Conservation (phyloP, 2,888 invertebrate genomes). For the Cerceris ruficornis region DNA sequence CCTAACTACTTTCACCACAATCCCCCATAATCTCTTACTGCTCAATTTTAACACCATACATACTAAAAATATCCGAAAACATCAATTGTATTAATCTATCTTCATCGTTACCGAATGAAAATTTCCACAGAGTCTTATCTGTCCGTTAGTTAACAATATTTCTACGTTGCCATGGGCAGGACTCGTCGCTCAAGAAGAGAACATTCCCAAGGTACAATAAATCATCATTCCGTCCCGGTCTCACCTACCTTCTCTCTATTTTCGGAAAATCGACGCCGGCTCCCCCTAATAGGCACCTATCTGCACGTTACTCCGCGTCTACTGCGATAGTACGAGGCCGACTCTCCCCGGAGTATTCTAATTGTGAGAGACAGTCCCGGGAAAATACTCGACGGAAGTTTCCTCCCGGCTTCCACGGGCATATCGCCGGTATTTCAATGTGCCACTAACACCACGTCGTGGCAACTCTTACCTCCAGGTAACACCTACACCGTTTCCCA, state of each 20-base stretch:
- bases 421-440: conserved; percentile 75
- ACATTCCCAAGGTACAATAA: conserved; percentile 51
- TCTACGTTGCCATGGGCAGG: conserved; percentile 5
- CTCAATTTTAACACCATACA: too few relatives aligned
- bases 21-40: too few relatives aligned
- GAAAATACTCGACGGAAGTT: conserved; percentile 79
- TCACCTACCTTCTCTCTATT: conserved; percentile 45
- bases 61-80: too few relatives aligned
- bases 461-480: conserved; percentile 64
- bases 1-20: too few relatives aligned
- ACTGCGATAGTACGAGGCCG: conserved; percentile 64
- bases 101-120: neutral
- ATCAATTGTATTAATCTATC: neutral
- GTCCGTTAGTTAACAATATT: conserved; percentile 15
- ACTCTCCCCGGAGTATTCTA: conserved; percentile 76
- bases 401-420: conserved; percentile 62
- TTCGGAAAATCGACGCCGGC: conserved; percentile 61
- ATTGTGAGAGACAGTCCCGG: conserved; percentile 79
- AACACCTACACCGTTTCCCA: conserved; percentile 62
- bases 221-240: conserved; percentile 43
- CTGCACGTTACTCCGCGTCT: conserved; percentile 64
- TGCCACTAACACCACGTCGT: conserved; percentile 70
- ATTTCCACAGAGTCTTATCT: neutral
- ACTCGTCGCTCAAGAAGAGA: conserved; percentile 20
- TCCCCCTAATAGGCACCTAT: conserved; percentile 66